Percentiles rank a stretch among this genome's conserved stretches.
Conservation (phyloP, 2,113 vertebrate species). For the Myotis brandtii region DNA sequence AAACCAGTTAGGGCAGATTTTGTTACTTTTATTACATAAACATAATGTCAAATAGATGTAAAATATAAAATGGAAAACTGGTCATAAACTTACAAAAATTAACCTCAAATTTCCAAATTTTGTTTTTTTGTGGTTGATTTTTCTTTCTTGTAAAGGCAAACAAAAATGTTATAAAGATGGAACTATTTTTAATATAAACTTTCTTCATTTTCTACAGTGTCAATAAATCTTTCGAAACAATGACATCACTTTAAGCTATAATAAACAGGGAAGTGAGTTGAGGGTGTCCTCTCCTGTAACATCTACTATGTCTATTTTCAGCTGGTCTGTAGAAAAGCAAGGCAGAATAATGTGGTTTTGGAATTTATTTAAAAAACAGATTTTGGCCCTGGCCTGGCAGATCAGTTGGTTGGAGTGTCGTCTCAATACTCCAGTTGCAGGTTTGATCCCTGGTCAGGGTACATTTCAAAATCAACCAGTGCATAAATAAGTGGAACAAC, state of each 20-base stretch:
- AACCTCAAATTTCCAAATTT: not conserved
- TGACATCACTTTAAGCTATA: constrained; percentile 16
- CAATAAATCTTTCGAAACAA: constrained; percentile 50
- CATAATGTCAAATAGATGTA: not conserved
- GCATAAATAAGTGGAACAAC: not conserved
- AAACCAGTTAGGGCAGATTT: too few species aligned
- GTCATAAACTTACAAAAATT: not conserved
- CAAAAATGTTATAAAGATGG: constrained; percentile 26
- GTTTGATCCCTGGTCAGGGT: not conserved
- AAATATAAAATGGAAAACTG: constrained; percentile 45
- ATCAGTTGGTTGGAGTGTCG: not conserved
- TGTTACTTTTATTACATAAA: constrained; percentile 19
- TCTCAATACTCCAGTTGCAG: not conserved
- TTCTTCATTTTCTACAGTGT: not conserved
- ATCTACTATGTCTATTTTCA: not conserved
- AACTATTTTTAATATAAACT: not conserved
- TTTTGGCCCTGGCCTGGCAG: not conserved
- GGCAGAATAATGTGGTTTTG: not conserved
- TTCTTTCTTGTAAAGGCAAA: constrained; percentile 23
- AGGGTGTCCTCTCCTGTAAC: not conserved
- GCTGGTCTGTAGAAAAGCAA: constrained; percentile 14
- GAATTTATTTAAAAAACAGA: not conserved
- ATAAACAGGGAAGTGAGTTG: not conserved
- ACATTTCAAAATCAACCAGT: not conserved
- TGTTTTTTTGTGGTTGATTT: not conserved